These are phyloP conservation scores for Fistularia commersonii DNA, from an alignment of 2,797 vertebrate species.

Conservation along the genomic window DNA sequence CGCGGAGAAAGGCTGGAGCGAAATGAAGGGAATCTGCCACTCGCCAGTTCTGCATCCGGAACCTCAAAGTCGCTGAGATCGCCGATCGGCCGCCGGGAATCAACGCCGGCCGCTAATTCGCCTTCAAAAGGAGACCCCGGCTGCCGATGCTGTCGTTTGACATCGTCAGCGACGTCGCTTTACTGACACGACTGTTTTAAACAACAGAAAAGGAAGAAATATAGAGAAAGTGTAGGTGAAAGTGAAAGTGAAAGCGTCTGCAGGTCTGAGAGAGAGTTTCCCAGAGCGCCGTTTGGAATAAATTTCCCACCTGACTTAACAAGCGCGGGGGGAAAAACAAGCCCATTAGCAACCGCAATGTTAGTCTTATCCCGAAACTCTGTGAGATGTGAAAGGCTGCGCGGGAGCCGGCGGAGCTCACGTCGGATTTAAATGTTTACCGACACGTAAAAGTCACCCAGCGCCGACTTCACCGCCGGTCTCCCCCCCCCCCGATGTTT, in stretches of 20 bases:
- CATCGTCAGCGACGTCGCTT: no score
- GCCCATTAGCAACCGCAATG: conserved; percentile 61
- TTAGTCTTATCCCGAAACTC: conserved; percentile 59
- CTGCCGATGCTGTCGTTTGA: not conserved
- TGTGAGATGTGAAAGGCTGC: conserved; percentile 47
- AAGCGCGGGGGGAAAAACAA: conserved; percentile 51
- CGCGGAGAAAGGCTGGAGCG: not conserved
- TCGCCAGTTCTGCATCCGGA: conserved; percentile 50
- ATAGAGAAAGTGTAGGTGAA: conserved; percentile 23
- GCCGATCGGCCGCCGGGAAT: conserved; percentile 42
- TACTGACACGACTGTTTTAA: no score
- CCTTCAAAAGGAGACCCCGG: not conserved
- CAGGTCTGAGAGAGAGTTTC: no score
- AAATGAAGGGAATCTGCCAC: conserved; percentile 52
- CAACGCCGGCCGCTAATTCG: not conserved
- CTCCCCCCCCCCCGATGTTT: conserved; percentile 42
- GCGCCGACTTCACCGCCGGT: conserved; percentile 46
- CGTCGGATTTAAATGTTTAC: conserved; percentile 76
- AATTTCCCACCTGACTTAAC: conserved; percentile 56
- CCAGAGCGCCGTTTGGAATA: conserved; percentile 38
- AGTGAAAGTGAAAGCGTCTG: not conserved
- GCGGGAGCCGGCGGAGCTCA: conserved; percentile 67
- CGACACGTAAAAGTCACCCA: conserved; percentile 63
- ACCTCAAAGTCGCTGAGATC: conserved; percentile 57
- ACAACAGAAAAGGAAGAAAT: no score